A percentile compares a stretch with the other conserved stretches of the same genome.
Conservation (phyloP, 2,797 vertebrate species). For the Lagorchestes hirsutus region DNA sequence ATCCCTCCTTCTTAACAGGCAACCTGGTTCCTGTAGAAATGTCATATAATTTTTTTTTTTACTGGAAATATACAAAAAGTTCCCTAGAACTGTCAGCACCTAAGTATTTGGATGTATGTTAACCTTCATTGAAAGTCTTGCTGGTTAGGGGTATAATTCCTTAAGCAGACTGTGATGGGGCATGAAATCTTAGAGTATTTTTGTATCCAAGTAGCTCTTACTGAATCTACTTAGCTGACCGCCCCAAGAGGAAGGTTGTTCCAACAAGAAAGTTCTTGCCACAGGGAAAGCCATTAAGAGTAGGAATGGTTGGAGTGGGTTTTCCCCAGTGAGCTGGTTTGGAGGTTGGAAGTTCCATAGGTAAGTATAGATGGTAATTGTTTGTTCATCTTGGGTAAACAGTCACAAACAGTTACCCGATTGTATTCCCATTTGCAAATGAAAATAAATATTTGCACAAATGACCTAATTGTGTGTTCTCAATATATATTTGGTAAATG, state of each 20-base stretch:
- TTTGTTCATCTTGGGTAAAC: conserved; percentile 1
- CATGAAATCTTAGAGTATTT: conserved; percentile 6
- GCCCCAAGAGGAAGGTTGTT: background rate
- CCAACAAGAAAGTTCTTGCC: background rate
- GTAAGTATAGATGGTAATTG: background rate
- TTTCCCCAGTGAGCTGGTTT: conserved; percentile 9
- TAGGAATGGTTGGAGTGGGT: background rate
- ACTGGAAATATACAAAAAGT: conserved; percentile 45
- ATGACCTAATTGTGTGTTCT: background rate
- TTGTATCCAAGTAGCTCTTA: background rate
- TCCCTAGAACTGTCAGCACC: conserved; percentile 10
- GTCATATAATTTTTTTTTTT: conserved; percentile 42
- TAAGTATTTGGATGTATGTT: background rate
- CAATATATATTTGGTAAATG: background rate
- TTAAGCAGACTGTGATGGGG: background rate
- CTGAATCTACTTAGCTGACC: background rate
- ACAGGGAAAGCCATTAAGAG: background rate
- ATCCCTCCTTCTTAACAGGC: conserved; percentile 28
- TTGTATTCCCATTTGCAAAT: conserved; percentile 1
- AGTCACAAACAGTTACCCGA: background rate
- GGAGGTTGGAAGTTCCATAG: background rate
- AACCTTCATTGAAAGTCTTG: background rate
- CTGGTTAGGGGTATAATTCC: background rate
- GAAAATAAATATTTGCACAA: background rate
- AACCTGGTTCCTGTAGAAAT: conserved; percentile 12